A percentile compares a stretch with the other conserved stretches of the same genome.
Conservation (phyloP, 1,140 invertebrate species). For the Heliconius hewitsoni region DNA sequence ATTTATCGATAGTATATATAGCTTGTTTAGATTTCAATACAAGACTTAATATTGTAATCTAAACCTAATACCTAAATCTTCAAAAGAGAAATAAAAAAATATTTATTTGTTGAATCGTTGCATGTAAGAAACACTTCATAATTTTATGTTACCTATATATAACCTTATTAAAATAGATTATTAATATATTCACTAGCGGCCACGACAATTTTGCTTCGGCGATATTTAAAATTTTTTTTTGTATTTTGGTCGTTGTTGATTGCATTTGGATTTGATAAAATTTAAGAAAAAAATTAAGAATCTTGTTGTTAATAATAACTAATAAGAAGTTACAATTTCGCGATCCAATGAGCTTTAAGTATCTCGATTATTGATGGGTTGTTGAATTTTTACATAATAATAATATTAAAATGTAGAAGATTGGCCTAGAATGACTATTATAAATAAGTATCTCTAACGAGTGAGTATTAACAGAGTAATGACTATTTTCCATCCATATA, state of each 20-base stretch:
- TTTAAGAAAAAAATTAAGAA: not conserved
- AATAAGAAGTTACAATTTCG: not conserved
- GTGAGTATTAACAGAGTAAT: not conserved
- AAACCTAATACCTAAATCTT: too few relatives aligned
- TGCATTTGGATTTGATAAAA: constrained; percentile 22
- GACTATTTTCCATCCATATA: not conserved
- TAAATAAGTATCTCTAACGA: not conserved
- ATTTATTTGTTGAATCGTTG: too few relatives aligned
- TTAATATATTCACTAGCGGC: not conserved
- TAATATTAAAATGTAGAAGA: not conserved
- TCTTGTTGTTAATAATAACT: too few relatives aligned
- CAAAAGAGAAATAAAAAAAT: too few relatives aligned
- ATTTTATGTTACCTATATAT: too few relatives aligned
- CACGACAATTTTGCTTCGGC: not conserved
- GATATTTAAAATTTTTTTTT: not conserved
- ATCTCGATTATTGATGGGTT: not conserved
- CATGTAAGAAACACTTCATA: too few relatives aligned
- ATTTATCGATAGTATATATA: too few relatives aligned
- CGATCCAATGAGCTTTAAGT: not conserved
- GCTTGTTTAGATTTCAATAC: too few relatives aligned
- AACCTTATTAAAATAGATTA: too few relatives aligned
- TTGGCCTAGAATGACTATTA: not conserved
- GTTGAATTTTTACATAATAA: not conserved
- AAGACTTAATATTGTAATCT: too few relatives aligned
- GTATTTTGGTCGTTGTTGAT: constrained; percentile 16